Evolutionary conservation across 2,113 vertebrate genomes (phyloP), one percentile per base, ranked within the genome.

Genomic region (Mustela lutreola): DNA sequence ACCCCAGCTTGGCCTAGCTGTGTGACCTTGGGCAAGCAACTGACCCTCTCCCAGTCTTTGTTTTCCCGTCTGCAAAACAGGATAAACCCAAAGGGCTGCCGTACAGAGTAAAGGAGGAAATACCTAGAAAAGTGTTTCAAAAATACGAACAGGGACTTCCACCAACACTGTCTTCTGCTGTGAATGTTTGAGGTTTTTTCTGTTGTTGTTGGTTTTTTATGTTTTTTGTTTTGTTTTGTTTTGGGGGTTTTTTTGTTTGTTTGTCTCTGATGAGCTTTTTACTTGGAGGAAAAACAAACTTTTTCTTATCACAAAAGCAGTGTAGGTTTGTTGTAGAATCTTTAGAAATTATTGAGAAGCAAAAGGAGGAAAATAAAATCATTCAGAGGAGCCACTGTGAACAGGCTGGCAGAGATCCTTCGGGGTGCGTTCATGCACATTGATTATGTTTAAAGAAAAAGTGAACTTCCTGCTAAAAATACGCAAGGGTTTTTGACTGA

Each of bases 211-310:
- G 11, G 5, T 56, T 18, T 56, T 56, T 56, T 56, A 39, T 6
- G 18, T 56, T 18, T 56, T 48, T 71, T 53, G 12, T 53, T 53
- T 53, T 53, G 11, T 18, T 56, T 18, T 56, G 18, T 56, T 56
- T 50, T 50, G 42, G 42, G 42, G 14, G 3, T 50, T 50, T 53
- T 53, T 53, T 45, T 62, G 58, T 60, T 87, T 42, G 42, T n/a
- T 48, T 15, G 33, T 21, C 62, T 78, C 75, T 63, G 62, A 83
- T 76, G 60, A 89, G 53, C 62, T 92, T 97, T 95, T 97, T 56
- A 63, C 93, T 96, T 94, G 70, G 70, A 95, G 88, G 95, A 36
- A 88, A 89, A 83, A 85, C 84, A 53, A 94, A 76, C 56, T 81
- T 94, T 85, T 50, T 81, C 70, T 87, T 82, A 75, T 89, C 70